phyloP scores from a whole-genome alignment of 2,113 vertebrate species.

The Tragelaphus strepsiceros region DNA sequence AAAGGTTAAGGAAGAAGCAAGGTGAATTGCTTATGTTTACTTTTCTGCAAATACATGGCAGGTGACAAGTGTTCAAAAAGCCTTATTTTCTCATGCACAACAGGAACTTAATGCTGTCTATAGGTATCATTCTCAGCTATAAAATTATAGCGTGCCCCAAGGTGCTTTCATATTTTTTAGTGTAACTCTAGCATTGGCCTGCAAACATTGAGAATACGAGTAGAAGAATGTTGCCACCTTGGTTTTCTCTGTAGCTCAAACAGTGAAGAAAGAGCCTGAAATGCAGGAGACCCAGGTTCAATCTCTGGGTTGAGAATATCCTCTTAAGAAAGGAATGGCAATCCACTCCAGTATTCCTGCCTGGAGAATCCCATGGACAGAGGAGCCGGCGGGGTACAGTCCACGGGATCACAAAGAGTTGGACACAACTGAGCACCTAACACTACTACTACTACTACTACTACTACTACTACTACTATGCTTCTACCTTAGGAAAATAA shows the following conservation, averaged over 20 bases:
- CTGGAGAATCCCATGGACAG: neutral
- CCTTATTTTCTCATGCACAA: neutral
- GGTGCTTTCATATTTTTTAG: neutral
- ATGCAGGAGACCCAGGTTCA: neutral
- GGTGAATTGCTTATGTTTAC: neutral
- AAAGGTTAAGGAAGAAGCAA: neutral
- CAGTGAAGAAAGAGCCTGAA: neutral
- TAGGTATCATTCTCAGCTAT: neutral
- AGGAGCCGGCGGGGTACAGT: neutral
- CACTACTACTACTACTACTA: neutral
- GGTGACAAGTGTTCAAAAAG: neutral
- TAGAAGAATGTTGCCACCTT: neutral
- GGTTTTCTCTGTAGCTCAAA: neutral
- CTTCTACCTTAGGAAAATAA: neutral
- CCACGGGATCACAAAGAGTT: neutral
- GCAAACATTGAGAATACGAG: neutral
- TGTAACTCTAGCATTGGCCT: neutral
- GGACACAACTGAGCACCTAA: neutral
- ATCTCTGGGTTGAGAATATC: neutral
- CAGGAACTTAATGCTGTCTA: neutral
- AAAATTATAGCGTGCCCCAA: neutral
- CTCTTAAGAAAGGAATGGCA: neutral
- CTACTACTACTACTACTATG: neutral
- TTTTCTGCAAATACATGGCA: neutral
- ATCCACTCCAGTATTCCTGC: neutral